Base-by-base conservation (phyloP, 2,113 vertebrate species). In the Rhea pennata region DNA sequence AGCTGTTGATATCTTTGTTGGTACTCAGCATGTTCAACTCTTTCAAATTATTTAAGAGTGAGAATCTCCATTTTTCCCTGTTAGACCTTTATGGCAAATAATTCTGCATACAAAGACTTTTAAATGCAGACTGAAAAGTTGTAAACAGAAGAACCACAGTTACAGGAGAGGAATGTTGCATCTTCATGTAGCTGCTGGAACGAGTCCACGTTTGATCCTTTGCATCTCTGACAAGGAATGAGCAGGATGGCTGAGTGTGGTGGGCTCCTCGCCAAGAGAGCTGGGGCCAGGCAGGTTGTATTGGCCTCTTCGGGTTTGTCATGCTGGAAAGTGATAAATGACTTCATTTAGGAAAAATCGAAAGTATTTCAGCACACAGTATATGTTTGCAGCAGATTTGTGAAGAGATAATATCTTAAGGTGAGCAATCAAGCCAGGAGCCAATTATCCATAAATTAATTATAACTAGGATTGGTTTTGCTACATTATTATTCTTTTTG, bases 1-100 rank as follows among this genome's bases (percentile, higher is more conserved):
- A 1, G 46, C 4, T 6, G 29, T 42, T 44, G 61, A 15, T 50
- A 27, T 21, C 31, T 24, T 9, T 46, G 27, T 20, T 15, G 42
- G 16, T 8, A 27, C 46, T 50, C 2, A 0, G 50, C 31, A 3
- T 2, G 7, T 27, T 46, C 51, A n/a, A 2, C 13, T 27, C 40
- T 51, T 36, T n/a, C 39, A 50, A 33, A 26, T 73, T 42, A 27
- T 39, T 0, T 40, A 65, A 79, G 29, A 10, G 33, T 50, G 50
- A 70, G 59, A 79, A 61, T 39, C 24, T 53, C 7, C 4, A 0
- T 31, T 64, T 69, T 75, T 36, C 58, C 61, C 40, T 9, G 2
- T 56, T 50, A 33, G 12, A 36, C 9, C 14, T 39, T 54, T 12
- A 17, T 5, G 23, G 9, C 21, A 23, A 50, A n/a, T 29, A 58